Evolutionary conservation across 2,888 invertebrate genomes (phyloP).

Genomic region (Leucophora obtusa): DNA sequence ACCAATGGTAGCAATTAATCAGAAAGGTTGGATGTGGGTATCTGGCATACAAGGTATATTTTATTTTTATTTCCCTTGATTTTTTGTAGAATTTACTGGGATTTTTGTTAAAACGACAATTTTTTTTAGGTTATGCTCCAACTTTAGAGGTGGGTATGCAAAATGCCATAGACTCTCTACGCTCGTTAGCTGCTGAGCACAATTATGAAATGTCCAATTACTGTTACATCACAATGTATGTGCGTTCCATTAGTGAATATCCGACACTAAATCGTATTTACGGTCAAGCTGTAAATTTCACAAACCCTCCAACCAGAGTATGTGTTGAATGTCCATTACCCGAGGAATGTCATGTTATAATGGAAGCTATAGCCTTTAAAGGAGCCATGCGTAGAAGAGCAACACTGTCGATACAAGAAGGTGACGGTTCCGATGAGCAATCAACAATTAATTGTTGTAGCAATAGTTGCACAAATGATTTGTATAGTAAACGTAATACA

Average conservation of each 20-base stretch:
- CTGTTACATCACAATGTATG: constrained; percentile 90
- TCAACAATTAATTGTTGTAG: constrained; percentile 32
- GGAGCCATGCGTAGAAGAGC: constrained; percentile 72
- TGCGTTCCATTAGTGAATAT: constrained; percentile 90
- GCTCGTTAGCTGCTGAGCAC: constrained; percentile 77
- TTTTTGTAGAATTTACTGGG: too few relatives aligned
- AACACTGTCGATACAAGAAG: constrained; percentile 63
- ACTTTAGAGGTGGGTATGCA: constrained; percentile 84
- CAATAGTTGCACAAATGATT: constrained; percentile 36
- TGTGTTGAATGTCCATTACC: constrained; percentile 90
- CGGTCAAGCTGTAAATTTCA: constrained; percentile 84
- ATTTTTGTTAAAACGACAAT: too few relatives aligned
- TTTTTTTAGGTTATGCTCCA: constrained; percentile 80
- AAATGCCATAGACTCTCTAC: constrained; percentile 87
- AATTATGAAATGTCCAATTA: constrained; percentile 82
- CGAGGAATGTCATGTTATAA: constrained; percentile 84
- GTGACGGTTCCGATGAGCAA: constrained; percentile 53
- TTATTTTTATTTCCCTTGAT: too few relatives aligned
- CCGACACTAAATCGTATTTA: constrained; percentile 88
- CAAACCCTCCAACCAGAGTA: constrained; percentile 91
- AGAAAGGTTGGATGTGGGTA: constrained; percentile 91
- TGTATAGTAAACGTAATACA: constrained; percentile 82
- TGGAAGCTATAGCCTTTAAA: constrained; percentile 86
- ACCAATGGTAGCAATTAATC: constrained; percentile 83
- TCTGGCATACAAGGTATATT: constrained; percentile 84